A percentile compares a stretch with the other conserved stretches of the same genome.
These are phyloP conservation scores for Tricholauxania praeusta DNA, from an alignment of 2,888 invertebrate genomes.

Conservation along the genomic window DNA sequence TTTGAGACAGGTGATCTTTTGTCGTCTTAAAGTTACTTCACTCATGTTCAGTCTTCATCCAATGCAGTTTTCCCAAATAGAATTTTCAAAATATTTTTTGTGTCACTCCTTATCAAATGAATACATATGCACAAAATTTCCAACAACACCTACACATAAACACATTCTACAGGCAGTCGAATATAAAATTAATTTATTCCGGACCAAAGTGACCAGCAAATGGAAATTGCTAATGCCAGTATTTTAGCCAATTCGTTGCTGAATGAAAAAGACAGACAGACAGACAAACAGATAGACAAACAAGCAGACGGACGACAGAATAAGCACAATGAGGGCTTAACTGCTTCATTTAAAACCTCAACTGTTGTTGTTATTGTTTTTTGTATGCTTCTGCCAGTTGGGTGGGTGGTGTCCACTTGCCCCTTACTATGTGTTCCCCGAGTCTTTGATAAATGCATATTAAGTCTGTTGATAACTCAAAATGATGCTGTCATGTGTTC, in stretches of 20 bases:
- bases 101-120: too few species aligned
- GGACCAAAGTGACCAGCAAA: slow-evolving; percentile 8
- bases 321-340: slow-evolving; percentile 2
- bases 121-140: too few species aligned
- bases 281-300: too few species aligned
- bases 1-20: too few species aligned
- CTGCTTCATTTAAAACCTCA: slow-evolving; percentile 11
- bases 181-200: slow-evolving; percentile 16
- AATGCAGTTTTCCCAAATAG: too few species aligned
- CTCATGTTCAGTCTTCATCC: too few species aligned
- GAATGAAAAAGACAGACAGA: not conserved
- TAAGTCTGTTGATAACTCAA: slow-evolving; percentile 4
- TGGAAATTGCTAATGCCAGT: slow-evolving; percentile 9
- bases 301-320: not conserved
- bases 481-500: not conserved
- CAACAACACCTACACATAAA: too few species aligned
- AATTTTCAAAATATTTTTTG: too few species aligned
- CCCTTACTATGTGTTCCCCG: not conserved
- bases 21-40: too few species aligned
- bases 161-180: not conserved
- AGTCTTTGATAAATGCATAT: slow-evolving; percentile 2
- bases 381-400: not conserved
- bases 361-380: not conserved
- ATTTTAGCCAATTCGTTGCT: slow-evolving; percentile 5
- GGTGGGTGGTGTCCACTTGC: not conserved